Evolutionary conservation across 2,888 invertebrate species (phyloP).

Genomic region (Callimorpha dominula): DNA sequence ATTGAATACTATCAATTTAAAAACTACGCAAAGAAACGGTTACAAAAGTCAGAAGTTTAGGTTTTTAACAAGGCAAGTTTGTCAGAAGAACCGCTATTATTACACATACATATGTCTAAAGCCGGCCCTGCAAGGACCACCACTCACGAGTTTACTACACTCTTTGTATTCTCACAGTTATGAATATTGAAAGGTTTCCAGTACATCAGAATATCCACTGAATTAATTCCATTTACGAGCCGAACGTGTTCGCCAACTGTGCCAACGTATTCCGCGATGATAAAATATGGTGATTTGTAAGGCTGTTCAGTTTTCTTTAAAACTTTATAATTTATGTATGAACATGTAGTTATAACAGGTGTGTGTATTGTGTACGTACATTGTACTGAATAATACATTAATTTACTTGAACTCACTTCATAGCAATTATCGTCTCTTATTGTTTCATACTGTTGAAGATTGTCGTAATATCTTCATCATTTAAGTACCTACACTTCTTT

Average conservation of each 20-base stretch:
- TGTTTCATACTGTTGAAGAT: neutral
- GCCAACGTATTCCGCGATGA: conserved; percentile 46
- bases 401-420: neutral
- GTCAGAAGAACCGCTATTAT: neutral
- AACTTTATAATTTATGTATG: neutral
- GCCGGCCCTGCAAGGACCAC: conserved; percentile 13
- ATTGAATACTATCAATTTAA: neutral
- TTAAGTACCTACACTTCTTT: neutral
- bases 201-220: conserved; percentile 32
- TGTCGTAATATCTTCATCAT: neutral
- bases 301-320: conserved; percentile 18
- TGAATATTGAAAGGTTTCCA: conserved; percentile 32
- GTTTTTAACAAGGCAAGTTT: neutral
- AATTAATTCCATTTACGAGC: conserved; percentile 33
- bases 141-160: conserved; percentile 14
- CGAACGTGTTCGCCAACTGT: conserved; percentile 41
- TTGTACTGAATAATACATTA: neutral
- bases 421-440: neutral
- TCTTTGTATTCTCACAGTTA: conserved; percentile 19
- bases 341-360: neutral
- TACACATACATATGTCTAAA: neutral
- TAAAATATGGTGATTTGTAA: conserved; percentile 35
- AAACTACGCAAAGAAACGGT: neutral
- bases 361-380: neutral
- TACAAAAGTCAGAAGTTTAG: neutral